Evolutionary conservation across 1,140 invertebrate genomes (phyloP).

Genomic region (Drosophila baimaii): DNA sequence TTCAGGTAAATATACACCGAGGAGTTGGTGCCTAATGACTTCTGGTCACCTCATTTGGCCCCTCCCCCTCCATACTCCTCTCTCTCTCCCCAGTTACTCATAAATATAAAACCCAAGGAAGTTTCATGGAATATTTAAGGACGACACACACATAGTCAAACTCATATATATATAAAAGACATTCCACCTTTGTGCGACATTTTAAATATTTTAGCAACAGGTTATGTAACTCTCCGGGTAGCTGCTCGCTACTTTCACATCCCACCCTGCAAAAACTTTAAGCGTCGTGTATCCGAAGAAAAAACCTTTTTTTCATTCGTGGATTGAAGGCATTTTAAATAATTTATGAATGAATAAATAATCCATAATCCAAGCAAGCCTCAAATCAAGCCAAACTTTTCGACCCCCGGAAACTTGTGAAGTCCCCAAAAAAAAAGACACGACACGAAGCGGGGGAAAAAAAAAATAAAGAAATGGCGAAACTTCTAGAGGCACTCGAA

Average conservation of each 20-base stretch:
- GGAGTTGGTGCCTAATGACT: slow-evolving; percentile 57
- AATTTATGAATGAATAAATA: slow-evolving; percentile 65
- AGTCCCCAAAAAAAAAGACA: neutral
- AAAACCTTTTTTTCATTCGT: slow-evolving; percentile 19
- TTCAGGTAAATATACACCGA: slow-evolving; percentile 55
- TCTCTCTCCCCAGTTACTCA: slow-evolving; percentile 27
- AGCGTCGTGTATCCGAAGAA: slow-evolving; percentile 15
- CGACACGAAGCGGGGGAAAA: neutral
- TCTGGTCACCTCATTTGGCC: slow-evolving; percentile 28
- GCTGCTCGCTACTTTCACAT: slow-evolving; percentile 4
- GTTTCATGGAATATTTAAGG: slow-evolving; percentile 52
- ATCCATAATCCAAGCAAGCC: slow-evolving; percentile 51
- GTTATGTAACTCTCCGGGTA: slow-evolving; percentile 37
- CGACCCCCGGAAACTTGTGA: slow-evolving; percentile 16
- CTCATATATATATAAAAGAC: slow-evolving; percentile 9
- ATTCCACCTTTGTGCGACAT: slow-evolving; percentile 45
- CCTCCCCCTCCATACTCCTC: no score
- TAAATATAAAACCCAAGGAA: slow-evolving; percentile 46
- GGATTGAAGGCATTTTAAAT: slow-evolving; percentile 64
- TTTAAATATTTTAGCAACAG: slow-evolving; percentile 64
- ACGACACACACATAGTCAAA: slow-evolving; percentile 1
- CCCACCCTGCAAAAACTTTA: slow-evolving; percentile 20
- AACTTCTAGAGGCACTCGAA: slow-evolving; percentile 10
- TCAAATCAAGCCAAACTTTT: slow-evolving; percentile 53
- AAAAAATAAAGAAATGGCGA: slow-evolving; percentile 7